Percentiles rank a stretch among this genome's conserved stretches.
phyloP scores from a whole-genome alignment of 2,113 vertebrate species.

The Chaenogobius annularis region DNA sequence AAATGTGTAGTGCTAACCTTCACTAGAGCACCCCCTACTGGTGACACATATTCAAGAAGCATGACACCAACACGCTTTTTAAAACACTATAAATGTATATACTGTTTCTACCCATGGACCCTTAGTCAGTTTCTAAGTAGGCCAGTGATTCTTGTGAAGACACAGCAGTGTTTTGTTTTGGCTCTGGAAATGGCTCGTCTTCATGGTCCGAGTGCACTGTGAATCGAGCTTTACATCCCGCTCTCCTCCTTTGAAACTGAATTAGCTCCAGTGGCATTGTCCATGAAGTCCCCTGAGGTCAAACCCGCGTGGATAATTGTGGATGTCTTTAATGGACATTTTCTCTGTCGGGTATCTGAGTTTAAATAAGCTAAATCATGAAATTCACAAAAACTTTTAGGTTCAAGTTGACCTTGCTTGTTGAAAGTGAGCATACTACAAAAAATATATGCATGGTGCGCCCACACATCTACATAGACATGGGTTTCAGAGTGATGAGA shows the following conservation, averaged over 20 bases:
- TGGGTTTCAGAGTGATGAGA: too few relatives aligned
- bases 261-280: constrained; percentile 62
- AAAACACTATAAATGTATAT: neutral
- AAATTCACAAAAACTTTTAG: too few relatives aligned
- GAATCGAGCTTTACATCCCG: constrained; percentile 62
- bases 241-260: constrained; percentile 62
- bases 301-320: constrained; percentile 47
- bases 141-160: constrained; percentile 39
- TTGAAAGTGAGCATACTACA: too few relatives aligned
- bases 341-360: too few relatives aligned
- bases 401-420: too few relatives aligned
- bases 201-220: constrained; percentile 62
- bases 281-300: constrained; percentile 38
- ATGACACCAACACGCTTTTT: neutral
- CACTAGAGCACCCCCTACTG: neutral
- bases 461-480: too few relatives aligned
- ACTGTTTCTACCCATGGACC: constrained; percentile 57
- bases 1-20: neutral
- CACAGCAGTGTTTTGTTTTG: constrained; percentile 63
- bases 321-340: constrained; percentile 30
- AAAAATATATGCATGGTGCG: too few relatives aligned
- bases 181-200: constrained; percentile 58
- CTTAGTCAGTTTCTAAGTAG: constrained; percentile 52
- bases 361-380: too few relatives aligned
- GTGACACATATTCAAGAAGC: neutral